Evolutionary conservation across 2,888 invertebrate species (phyloP).

Genomic region (Tineola bisselliella): DNA sequence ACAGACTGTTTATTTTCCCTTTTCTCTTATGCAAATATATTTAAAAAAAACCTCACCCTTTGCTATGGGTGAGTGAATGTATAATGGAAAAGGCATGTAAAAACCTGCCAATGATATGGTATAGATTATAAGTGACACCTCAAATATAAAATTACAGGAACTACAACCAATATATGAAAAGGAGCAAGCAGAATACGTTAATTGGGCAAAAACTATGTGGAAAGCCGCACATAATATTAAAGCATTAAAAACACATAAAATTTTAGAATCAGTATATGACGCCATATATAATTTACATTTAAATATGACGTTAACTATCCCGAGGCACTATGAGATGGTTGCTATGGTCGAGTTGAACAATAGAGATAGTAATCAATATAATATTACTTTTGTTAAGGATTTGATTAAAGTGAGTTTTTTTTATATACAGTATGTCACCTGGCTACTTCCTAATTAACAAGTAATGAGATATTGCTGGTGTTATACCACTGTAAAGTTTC

Average conservation of each 20-base stretch:
- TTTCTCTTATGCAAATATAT: too few species aligned
- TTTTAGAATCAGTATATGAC: constrained; percentile 39
- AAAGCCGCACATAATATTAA: constrained; percentile 33
- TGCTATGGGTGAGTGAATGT: too few species aligned
- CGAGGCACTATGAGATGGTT: constrained; percentile 33
- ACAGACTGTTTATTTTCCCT: too few species aligned
- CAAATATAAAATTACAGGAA: constrained; percentile 25
- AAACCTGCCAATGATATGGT: too few species aligned
- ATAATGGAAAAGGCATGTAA: too few species aligned
- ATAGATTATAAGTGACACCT: too few species aligned
- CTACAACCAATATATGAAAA: constrained; percentile 32
- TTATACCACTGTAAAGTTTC: too few species aligned
- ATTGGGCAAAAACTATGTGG: constrained; percentile 49
- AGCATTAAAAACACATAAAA: constrained; percentile 40
- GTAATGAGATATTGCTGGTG: too few species aligned
- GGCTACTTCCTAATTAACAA: too few species aligned
- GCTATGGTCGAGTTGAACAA: constrained; percentile 32
- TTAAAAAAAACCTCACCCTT: too few species aligned
- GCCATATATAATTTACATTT: constrained; percentile 38
- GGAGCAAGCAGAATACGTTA: constrained; percentile 44
- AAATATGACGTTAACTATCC: constrained; percentile 29
- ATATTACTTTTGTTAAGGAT: constrained; percentile 21
- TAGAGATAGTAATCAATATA: neutral
- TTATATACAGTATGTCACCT: too few species aligned
- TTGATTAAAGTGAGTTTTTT: constrained; percentile 36